Evolutionary conservation across 2,113 vertebrate genomes (phyloP).

Genomic region (Meleagris gallopavo): DNA sequence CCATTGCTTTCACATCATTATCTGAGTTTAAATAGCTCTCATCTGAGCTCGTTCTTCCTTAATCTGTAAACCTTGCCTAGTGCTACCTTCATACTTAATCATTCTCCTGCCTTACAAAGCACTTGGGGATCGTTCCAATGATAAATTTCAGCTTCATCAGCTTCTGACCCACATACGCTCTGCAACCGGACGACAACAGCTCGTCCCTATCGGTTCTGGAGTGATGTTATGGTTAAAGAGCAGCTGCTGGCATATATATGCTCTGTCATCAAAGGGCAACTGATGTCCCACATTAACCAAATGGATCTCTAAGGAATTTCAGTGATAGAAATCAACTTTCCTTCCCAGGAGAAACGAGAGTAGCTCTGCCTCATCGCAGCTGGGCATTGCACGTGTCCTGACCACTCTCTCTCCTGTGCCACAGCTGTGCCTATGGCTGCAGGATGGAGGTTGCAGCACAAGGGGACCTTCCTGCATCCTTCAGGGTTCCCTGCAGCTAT

Average conservation of each 20-base stretch:
- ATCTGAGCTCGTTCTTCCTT: conserved; percentile 39
- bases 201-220: conserved; percentile 38
- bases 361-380: not conserved
- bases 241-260: conserved; percentile 50
- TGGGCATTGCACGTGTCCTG: not conserved
- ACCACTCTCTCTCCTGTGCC: not conserved
- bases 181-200: not conserved
- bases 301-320: conserved; percentile 44
- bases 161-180: conserved; percentile 64
- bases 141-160: conserved; percentile 75
- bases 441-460: not conserved
- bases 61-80: conserved; percentile 64
- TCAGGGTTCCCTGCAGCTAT: not conserved
- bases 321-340: not conserved
- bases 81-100: conserved; percentile 68
- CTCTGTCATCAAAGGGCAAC: conserved; percentile 46
- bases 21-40: conserved; percentile 55
- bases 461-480: not conserved
- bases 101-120: conserved; percentile 60
- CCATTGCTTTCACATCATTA: conserved; percentile 65
- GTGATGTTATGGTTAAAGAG: conserved; percentile 61
- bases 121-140: conserved; percentile 55
- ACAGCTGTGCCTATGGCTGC: not conserved
- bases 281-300: conserved; percentile 64
- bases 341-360: not conserved